Percentiles rank a stretch among this genome's conserved stretches.
Evolutionary conservation across 1,140 invertebrate genomes (phyloP).

Genomic region (Pantala flavescens): DNA sequence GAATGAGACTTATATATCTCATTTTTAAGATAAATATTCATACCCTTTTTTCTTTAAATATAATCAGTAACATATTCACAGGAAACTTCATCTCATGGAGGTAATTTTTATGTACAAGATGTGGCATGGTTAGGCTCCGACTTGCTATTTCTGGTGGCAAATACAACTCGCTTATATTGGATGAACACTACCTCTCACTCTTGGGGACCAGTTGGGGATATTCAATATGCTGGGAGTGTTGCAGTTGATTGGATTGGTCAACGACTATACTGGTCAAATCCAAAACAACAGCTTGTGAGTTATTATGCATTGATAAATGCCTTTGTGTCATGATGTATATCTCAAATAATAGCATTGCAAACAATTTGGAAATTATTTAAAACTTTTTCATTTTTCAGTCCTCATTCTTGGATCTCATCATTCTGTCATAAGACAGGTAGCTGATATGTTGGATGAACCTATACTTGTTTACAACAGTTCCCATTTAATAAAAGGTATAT

Average conservation of each 20-base stretch:
- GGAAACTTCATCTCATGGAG: slow-evolving; percentile 28
- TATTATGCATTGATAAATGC: not conserved
- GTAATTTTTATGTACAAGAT: slow-evolving; percentile 47
- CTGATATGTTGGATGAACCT: slow-evolving; percentile 50
- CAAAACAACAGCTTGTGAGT: slow-evolving; percentile 64
- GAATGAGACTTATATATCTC: too few species aligned
- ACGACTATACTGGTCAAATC: slow-evolving; percentile 82
- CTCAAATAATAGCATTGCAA: too few species aligned
- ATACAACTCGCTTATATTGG: slow-evolving; percentile 55
- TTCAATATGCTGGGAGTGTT: slow-evolving; percentile 62
- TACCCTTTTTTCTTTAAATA: too few species aligned
- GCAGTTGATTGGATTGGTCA: slow-evolving; percentile 81
- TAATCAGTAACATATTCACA: too few species aligned
- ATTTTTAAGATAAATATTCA: too few species aligned
- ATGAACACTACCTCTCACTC: slow-evolving; percentile 53
- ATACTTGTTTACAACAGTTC: slow-evolving; percentile 41
- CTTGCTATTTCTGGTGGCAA: slow-evolving; percentile 59
- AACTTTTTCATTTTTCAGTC: slow-evolving; percentile 37
- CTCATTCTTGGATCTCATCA: slow-evolving; percentile 60
- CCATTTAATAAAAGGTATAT: slow-evolving; percentile 32
- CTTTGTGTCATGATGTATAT: too few species aligned
- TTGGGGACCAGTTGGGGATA: slow-evolving; percentile 44
- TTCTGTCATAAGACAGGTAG: slow-evolving; percentile 54
- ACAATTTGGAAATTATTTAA: too few species aligned
- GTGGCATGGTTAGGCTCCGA: slow-evolving; percentile 55